Evolutionary conservation across 2,113 vertebrate species (phyloP), one percentile per base, ranked within the genome.

Genomic region (Sander vitreus): DNA sequence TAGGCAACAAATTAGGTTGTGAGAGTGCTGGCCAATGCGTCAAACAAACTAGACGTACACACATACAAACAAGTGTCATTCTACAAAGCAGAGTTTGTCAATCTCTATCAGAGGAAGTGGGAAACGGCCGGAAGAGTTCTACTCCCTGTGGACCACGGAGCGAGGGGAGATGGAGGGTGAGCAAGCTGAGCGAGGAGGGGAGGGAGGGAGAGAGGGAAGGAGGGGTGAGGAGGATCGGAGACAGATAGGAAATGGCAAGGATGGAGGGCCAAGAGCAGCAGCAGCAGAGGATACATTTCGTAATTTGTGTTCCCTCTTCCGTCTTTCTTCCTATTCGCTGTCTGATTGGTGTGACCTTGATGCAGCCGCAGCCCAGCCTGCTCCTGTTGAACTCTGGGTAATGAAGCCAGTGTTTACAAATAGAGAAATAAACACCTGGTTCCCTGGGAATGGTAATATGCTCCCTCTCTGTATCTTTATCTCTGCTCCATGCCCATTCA

Each of bases 101-200:
- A 92, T 91, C 91, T 94, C 93, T 79, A 78, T 71, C 67, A 81
- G 57, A 39, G 78, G 57, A 54, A 57, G 77, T 13, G 53, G 53
- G 78, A 47, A 53, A 93, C 93, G 89, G 94, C 94, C 58, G 94
- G 93, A 94, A 89, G 95, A 95, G 94, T 50, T 93, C 76, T 91
- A 94, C 86, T 92, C 95, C 91, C 93, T 88, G 93, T 95, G 95
- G 96, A 94, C 77, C 6, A 16, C 36, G 0, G 68, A 76, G 71
- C 19, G 48, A 54, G 48, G 45, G 63, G 68, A 67, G 71, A 50
- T 3, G 43, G 14, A n/a, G 53, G 54, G 54, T 16, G 51, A 45
- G 57, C 3, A 0, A 45, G 45, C 7, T 14, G 53, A 30, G 58
- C 12, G 33, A 8, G 3, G 69, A 6, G 16, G 16, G 6, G 25